Evolutionary conservation across 1,140 invertebrate genomes (phyloP), one percentile per base, ranked within the genome.

Genomic region (Anagrus nilaparvatae): DNA sequence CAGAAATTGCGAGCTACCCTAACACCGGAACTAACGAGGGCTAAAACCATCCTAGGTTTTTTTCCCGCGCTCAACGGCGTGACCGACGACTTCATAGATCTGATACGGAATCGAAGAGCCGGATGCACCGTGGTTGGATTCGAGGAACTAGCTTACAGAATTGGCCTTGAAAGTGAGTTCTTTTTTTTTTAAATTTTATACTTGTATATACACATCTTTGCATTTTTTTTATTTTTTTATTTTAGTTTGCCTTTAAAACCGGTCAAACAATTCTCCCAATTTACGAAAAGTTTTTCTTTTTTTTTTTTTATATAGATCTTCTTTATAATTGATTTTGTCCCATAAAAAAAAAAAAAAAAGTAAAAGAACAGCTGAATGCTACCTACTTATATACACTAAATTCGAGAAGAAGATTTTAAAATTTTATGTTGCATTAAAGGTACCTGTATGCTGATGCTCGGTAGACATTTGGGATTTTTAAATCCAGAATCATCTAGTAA

Each of bases 381-480:
- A n/a, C n/a, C n/a, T n/a, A n/a, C n/a, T n/a, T n/a, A n/a, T n/a
- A n/a, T n/a, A n/a, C n/a, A n/a, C n/a, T n/a, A n/a, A n/a, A n/a
- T n/a, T n/a, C n/a, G n/a, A 31, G 6, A 8, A 31, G 13, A 31
- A 31, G 29, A 8, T 16, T 5, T n/a, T 31, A 5, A 31, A 31
- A 31, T 31, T 6, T 25, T 25, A 25, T 7, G 6, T 6, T 14
- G 28, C 28, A 2, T 30, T 19, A 13, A 48, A 80, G 80, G 78
- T 21, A 81, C 80, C 4, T 87, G 84, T 51, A 80, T 77, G 1
- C 53, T 87, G 40, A 82, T 87, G 61, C 61, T 89, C 20, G 86
- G 85, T 5, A 68, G 79, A 27, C 71, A 87, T 36, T 73, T 93
- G 51, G 84, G 85, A 1, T 88, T 89, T 52, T 61, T 93, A 13